Conservation (phyloP, 2,888 invertebrate genomes). For the Gastracanthus pulcherrimus region DNA sequence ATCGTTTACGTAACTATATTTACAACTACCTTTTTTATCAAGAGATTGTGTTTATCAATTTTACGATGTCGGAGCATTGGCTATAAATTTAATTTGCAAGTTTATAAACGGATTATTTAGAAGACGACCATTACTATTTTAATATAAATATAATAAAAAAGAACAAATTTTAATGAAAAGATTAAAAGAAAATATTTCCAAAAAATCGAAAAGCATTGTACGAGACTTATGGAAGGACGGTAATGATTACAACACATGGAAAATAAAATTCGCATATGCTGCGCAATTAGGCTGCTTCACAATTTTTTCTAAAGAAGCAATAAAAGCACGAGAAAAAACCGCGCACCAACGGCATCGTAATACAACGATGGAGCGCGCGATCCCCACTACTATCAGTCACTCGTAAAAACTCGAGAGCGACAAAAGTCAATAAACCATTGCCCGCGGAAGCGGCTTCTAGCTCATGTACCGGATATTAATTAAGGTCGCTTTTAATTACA, state of each 20-base stretch:
- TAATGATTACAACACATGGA: no score
- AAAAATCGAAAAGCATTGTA: no score
- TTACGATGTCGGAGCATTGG: no score
- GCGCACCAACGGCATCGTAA: background rate
- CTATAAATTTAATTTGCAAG: no score
- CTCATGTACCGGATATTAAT: constrained; percentile 43
- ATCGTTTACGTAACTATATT: no score
- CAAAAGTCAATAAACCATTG: constrained; percentile 45
- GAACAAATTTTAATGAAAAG: background rate
- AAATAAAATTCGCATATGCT: background rate
- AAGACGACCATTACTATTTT: background rate
- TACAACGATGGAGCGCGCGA: background rate
- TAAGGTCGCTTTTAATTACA: constrained; percentile 48
- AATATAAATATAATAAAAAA: background rate
- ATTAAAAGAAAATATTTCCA: no score
- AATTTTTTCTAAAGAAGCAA: background rate
- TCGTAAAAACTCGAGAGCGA: constrained; percentile 22
- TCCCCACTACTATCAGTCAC: no score
- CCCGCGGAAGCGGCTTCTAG: background rate
- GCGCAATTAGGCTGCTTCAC: background rate
- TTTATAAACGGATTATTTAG: no score
- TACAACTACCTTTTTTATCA: no score
- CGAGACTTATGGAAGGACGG: no score
- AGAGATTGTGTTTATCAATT: no score
- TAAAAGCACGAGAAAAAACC: background rate